phyloP scores from a whole-genome alignment of 1,140 invertebrate genomes.

The Cecropterus lyciades region DNA sequence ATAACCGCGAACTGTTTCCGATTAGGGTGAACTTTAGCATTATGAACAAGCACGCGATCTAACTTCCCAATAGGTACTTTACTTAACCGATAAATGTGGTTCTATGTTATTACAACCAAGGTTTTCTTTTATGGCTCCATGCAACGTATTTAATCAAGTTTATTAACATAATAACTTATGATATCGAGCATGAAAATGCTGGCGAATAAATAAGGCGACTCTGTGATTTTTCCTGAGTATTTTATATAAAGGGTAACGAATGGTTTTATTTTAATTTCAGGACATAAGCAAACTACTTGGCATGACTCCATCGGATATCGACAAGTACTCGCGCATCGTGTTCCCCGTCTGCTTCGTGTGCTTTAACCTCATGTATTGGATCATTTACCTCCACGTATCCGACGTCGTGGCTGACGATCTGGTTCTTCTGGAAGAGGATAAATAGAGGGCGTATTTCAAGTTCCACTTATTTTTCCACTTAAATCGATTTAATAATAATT shows the following conservation, averaged over 20 bases:
- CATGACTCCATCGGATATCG: constrained; percentile 97
- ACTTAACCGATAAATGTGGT: constrained; percentile 21
- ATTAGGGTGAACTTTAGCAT: constrained; percentile 19
- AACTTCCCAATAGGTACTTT: constrained; percentile 2
- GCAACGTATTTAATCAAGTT: constrained; percentile 22
- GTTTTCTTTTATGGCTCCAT: constrained; percentile 23
- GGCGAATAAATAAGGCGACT: constrained; percentile 2
- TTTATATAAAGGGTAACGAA: neutral
- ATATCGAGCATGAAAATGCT: constrained; percentile 13
- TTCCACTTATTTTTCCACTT: constrained; percentile 73
- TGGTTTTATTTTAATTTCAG: constrained; percentile 72
- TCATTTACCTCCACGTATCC: constrained; percentile 97
- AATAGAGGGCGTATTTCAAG: constrained; percentile 81
- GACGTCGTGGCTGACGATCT: constrained; percentile 97
- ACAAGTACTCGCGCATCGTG: constrained; percentile 97
- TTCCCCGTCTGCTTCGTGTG: constrained; percentile 98
- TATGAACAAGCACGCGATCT: constrained; percentile 17
- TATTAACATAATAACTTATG: constrained; percentile 20
- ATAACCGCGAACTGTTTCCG: constrained; percentile 26
- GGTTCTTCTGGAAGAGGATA: constrained; percentile 92
- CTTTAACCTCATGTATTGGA: constrained; percentile 99
- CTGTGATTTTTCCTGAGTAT: neutral
- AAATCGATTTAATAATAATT: constrained; percentile 61
- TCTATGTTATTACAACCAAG: constrained; percentile 13
- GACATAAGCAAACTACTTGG: constrained; percentile 95